Evolutionary conservation across 2,113 vertebrate species (phyloP), one percentile per base, ranked within the genome.

Genomic region (Oncorhynchus gorbuscha): DNA sequence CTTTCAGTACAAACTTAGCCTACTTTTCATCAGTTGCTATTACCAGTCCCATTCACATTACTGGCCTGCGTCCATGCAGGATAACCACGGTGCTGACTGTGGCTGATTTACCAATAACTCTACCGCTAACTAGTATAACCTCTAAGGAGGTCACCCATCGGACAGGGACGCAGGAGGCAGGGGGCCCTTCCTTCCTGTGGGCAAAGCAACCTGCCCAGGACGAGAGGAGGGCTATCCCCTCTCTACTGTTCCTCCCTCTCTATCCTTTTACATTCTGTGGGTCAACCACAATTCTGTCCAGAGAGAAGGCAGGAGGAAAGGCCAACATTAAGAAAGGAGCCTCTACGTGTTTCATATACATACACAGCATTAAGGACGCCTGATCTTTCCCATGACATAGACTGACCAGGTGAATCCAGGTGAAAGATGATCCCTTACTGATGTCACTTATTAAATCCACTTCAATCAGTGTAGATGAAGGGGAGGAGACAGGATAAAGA

Each of bases 41-140:
- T 95, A 95, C 94, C 94, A 91, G 92, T 93, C 91, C 92, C 94
- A 94, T 96, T 96, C 94, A 93, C 94, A 94, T 95, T 95, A 95
- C 91, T 94, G 95, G 95, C 94, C 92, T 94, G 94, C 92, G 93
- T 94, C 86, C 94, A 94, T 93, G 93, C 95, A 95, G 94, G 94
- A 97, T 95, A 96, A 95, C 93, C 93, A 94, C 95, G 95, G 94
- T 94, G 95, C 94, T 96, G 95, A 96, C 95, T 95, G 95, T 89
- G 90, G 92, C 93, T 96, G 95, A 97, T 97, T 97, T 95, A 92
- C 92, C 95, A 94, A 95, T 96, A 95, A 95, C 95, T 96, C 95
- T n/a, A n/a, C 94, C 92, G 92, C 92, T 90, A 24, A 24, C 64
- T 66, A 51, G 49, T 16, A 51, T 16, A n/a, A 93, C 93, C 92